phyloP scores from a whole-genome alignment of 1,140 invertebrate genomes.

The Rhagoletis zephyria region DNA sequence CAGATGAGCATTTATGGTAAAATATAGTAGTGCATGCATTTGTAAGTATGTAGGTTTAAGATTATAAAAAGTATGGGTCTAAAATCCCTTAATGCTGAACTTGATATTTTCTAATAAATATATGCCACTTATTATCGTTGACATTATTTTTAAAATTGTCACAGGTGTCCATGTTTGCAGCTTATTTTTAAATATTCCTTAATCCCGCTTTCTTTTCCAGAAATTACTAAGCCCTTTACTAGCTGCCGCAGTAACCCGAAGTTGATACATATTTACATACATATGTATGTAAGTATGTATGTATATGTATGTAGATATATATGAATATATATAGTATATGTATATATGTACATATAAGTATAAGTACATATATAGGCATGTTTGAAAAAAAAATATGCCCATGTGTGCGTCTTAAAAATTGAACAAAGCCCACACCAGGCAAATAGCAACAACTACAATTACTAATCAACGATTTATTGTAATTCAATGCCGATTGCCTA shows the following conservation, averaged over 20 bases:
- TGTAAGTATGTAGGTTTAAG: no score
- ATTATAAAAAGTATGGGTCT: no score
- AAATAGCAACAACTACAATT: constrained; percentile 2
- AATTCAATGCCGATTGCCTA: constrained; percentile 50
- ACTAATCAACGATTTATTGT: constrained; percentile 43
- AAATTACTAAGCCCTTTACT: not conserved
- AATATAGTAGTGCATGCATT: no score
- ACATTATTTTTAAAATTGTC: not conserved
- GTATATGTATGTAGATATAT: not conserved
- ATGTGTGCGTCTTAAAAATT: constrained; percentile 34
- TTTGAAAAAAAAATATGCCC: not conserved
- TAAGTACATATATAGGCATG: not conserved
- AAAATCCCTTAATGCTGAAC: no score
- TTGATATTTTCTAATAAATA: no score
- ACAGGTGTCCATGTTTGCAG: not conserved
- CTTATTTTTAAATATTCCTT: not conserved
- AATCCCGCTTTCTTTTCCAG: not conserved
- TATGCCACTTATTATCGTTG: no score
- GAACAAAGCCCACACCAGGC: not conserved
- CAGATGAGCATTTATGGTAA: no score
- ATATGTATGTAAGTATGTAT: not conserved
- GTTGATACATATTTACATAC: not conserved
- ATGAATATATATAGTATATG: not conserved
- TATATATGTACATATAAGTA: not conserved
- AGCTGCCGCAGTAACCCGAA: not conserved